Evolutionary conservation across 2,888 invertebrate species (phyloP).

Genomic region (Chymomyza procnemis): DNA sequence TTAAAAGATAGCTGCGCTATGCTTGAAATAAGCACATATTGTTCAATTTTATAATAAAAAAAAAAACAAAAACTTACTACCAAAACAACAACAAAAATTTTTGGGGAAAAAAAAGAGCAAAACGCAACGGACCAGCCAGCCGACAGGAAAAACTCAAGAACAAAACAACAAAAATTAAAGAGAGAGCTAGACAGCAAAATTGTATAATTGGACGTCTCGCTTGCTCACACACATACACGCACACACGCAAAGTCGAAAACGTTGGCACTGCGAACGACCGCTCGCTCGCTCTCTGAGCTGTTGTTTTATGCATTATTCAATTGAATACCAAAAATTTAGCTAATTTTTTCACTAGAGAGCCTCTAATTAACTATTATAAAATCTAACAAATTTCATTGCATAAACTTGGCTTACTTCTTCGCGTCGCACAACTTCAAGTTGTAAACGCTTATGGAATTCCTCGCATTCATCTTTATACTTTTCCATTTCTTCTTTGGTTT

Average conservation of each 20-base stretch:
- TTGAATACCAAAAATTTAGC: constrained; percentile 57
- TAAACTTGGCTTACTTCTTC: constrained; percentile 93
- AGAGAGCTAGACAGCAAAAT: constrained; percentile 6
- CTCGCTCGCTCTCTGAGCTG: neutral
- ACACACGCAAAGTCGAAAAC: constrained; percentile 42
- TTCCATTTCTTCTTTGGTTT: constrained; percentile 99
- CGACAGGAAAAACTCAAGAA: constrained; percentile 51
- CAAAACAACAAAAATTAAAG: constrained; percentile 43
- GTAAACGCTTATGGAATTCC: constrained; percentile 95
- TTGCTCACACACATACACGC: constrained; percentile 20
- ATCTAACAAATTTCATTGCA: neutral
- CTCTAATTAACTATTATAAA: neutral
- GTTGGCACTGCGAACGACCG: constrained; percentile 36
- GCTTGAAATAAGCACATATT: neutral
- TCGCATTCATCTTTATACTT: constrained; percentile 98
- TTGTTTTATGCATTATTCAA: constrained; percentile 28
- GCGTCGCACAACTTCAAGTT: constrained; percentile 96
- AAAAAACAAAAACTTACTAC: constrained; percentile 37
- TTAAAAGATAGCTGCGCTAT: neutral
- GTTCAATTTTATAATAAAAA: neutral
- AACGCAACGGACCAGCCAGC: constrained; percentile 17
- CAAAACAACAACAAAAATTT: too few relatives aligned
- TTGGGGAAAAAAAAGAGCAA: too few relatives aligned
- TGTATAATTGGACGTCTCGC: constrained; percentile 27
- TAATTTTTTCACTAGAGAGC: neutral